Conservation (phyloP, 1,140 invertebrate species). For the Eriocheir sinensis region DNA sequence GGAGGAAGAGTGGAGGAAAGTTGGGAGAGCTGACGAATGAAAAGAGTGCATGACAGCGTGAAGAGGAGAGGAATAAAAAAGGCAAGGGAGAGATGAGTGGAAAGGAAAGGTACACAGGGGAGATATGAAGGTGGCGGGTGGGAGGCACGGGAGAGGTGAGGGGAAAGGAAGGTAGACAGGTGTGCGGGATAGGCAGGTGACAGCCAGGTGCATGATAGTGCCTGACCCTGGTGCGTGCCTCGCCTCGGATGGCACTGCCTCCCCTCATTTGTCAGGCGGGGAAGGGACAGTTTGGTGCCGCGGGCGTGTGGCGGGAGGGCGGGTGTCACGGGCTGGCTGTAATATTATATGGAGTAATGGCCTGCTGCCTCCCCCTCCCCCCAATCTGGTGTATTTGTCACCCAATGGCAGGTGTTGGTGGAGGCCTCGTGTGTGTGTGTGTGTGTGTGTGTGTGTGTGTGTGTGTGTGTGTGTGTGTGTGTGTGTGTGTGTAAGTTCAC, state of each 20-base stretch:
- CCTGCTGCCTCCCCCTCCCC: background rate
- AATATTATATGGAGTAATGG: background rate
- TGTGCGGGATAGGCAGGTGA: background rate
- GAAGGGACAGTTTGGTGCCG: background rate
- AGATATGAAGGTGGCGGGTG: background rate
- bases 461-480: slow-evolving; percentile 63
- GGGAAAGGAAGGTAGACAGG: background rate
- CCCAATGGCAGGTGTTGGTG: background rate
- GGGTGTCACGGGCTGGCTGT: background rate
- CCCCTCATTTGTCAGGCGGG: background rate
- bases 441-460: slow-evolving; percentile 53
- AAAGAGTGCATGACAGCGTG: background rate
- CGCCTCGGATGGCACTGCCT: background rate
- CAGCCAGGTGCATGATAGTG: no score
- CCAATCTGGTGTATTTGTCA: background rate
- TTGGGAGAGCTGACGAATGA: background rate
- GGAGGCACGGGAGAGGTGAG: background rate
- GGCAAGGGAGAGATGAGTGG: background rate
- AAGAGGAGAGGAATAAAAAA: background rate
- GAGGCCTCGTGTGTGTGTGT: slow-evolving; percentile 1
- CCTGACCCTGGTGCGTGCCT: background rate
- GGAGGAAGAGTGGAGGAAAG: background rate
- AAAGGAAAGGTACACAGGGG: background rate
- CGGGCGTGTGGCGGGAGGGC: background rate
- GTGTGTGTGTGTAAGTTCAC: slow-evolving; percentile 36